These are phyloP conservation scores for Pseudomugil gertrudae DNA, from an alignment of 2,797 vertebrate genomes.

Conservation along the genomic window DNA sequence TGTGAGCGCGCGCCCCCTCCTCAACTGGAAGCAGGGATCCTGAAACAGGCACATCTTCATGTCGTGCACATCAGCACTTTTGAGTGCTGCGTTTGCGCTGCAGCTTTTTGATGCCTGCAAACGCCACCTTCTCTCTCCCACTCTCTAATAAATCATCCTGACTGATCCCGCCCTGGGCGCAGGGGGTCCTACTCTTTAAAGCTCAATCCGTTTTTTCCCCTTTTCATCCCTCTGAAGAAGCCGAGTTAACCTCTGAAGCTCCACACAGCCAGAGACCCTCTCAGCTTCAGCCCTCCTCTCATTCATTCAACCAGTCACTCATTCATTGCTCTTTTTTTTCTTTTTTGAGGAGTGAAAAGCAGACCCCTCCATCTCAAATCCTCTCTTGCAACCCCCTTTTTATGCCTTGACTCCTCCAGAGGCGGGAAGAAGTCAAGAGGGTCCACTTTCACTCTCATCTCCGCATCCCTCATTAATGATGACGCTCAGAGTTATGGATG, in stretches of 20 bases:
- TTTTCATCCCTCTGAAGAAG: conserved; percentile 82
- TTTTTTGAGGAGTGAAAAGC: conserved; percentile 64
- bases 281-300: conserved; percentile 69
- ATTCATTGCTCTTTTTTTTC: conserved; percentile 81
- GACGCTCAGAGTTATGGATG: not conserved
- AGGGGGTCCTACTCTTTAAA: conserved; percentile 85
- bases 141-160: conserved; percentile 83
- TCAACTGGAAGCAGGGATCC: conserved; percentile 11
- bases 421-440: conserved; percentile 77
- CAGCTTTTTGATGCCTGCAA: conserved; percentile 68
- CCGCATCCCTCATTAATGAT: conserved; percentile 24
- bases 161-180: conserved; percentile 78
- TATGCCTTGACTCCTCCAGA: conserved; percentile 57
- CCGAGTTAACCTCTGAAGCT: conserved; percentile 83
- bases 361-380: conserved; percentile 59
- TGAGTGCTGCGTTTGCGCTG: conserved; percentile 69
- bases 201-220: conserved; percentile 79
- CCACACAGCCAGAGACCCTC: conserved; percentile 73
- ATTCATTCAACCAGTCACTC: conserved; percentile 76
- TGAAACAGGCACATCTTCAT: conserved; percentile 52
- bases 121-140: conserved; percentile 49
- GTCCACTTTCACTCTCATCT: conserved; percentile 66
- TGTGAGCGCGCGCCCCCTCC: not conserved
- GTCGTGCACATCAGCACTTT: conserved; percentile 70
- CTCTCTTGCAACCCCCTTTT: conserved; percentile 61